Evolutionary conservation across 2,797 vertebrate genomes (phyloP), one percentile per base, ranked within the genome.

Genomic region (Nyctibius grandis): DNA sequence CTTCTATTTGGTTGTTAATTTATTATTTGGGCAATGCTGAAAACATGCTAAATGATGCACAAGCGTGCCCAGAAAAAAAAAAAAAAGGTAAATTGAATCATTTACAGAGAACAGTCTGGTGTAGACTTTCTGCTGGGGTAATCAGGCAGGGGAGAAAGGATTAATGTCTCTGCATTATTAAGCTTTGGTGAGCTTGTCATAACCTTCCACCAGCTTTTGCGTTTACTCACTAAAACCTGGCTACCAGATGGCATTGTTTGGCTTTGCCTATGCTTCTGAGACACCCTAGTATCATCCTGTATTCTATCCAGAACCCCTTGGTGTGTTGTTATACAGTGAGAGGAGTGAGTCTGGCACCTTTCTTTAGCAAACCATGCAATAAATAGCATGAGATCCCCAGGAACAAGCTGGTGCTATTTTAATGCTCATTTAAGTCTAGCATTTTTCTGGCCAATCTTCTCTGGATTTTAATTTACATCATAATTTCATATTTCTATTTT

Each of bases 191-290:
- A 59, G 67, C 80, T 84, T 93, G 88, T 95, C 77, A 74, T 96
- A 96, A 95, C 96, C 95, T 95, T 96, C 78, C 42, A 89, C 78
- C 44, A 93, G 95, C 73, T 94, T 95, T 83, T 88, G 21, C 63
- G 3, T 95, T 89, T 81, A 60, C 61, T 93, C 45, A 63, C 45
- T 92, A 69, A 96, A 97, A 95, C 86, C 91, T 93, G 91, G 90
- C 77, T 94, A 93, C 93, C 96, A 97, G 93, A 93, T 97, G 93
- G 96, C 54, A 79, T 88, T 91, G 90, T 93, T 85, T 90, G 96
- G 95, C 96, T 87, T 93, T 83, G 83, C 42, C 86, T 85, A 1
- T 80, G 64, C 91, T 94, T 95, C 72, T 85, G 84, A 96, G 90
- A 89, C 95, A 93, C 61, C 88, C 84, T 68, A 63, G 68, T 78